Conservation (phyloP, 2,113 vertebrate species). For the Microcebus griseorufus region DNA sequence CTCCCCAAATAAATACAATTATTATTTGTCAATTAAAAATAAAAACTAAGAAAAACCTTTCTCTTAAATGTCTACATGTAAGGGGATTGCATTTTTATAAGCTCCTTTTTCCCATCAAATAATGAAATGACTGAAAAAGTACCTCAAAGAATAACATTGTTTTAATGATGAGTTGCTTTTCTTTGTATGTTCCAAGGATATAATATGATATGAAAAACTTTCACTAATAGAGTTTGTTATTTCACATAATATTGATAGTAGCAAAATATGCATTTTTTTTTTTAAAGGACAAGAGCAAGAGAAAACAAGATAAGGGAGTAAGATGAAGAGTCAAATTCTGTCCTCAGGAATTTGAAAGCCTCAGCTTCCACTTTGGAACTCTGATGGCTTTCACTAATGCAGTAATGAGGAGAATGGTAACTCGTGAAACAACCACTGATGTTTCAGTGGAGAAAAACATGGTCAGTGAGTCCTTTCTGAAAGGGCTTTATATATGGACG, state of each 20-base stretch:
- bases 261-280: neutral
- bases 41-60: neutral
- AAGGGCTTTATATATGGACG: neutral
- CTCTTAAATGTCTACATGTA: neutral
- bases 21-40: neutral
- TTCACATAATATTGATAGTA: neutral
- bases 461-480: neutral
- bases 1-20: neutral
- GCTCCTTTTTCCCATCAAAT: neutral
- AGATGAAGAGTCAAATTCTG: neutral
- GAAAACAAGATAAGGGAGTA: neutral
- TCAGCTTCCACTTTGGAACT: neutral
- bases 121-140: slow-evolving; percentile 14
- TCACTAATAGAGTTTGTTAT: neutral
- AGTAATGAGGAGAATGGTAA: neutral
- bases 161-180: slow-evolving; percentile 6
- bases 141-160: neutral
- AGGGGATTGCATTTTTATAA: neutral
- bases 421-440: neutral
- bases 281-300: neutral
- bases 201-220: neutral
- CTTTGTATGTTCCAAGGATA: neutral
- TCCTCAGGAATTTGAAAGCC: neutral
- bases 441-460: neutral
- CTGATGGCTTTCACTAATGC: neutral